Conservation (phyloP, 1,140 invertebrate genomes). For the Oedothorax gibbosus region DNA sequence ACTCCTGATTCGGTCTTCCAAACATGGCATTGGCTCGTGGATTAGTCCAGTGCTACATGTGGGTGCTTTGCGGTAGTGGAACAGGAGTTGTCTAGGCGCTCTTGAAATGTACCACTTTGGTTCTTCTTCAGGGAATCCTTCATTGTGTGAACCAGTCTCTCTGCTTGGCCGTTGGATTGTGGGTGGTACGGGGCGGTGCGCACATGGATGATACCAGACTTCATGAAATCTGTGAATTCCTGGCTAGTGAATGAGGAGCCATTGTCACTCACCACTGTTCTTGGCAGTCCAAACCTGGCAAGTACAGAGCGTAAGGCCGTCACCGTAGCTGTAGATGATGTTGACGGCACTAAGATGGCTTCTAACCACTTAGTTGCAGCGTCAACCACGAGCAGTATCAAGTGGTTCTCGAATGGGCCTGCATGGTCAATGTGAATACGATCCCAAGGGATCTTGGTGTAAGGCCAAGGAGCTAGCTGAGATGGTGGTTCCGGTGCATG, state of each 20-base stretch:
- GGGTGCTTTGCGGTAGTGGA: conserved; percentile 13
- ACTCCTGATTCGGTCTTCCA: conserved; percentile 2
- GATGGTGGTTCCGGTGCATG: conserved; percentile 50
- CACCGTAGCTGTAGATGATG: conserved; percentile 61
- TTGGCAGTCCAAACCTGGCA: conserved; percentile 66
- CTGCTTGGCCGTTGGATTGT: conserved; percentile 69
- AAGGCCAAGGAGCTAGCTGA: conserved; percentile 44
- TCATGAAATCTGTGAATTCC: conserved; percentile 68
- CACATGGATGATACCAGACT: conserved; percentile 67
- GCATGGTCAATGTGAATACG: conserved; percentile 66
- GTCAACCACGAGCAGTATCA: conserved; percentile 64
- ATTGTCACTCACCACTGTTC: conserved; percentile 69
- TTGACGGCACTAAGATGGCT: conserved; percentile 56
- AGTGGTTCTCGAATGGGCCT: conserved; percentile 63
- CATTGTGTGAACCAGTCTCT: conserved; percentile 63
- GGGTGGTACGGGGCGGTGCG: conserved; percentile 68
- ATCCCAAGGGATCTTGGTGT: conserved; percentile 63
- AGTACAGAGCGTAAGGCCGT: conserved; percentile 66
- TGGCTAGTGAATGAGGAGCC: conserved; percentile 68
- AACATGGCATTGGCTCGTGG: conserved; percentile 7
- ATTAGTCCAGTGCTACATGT: conserved; percentile 1
- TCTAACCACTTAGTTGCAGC: conserved; percentile 66
- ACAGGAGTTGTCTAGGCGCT: conserved; percentile 3
- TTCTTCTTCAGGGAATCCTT: conserved; percentile 46
- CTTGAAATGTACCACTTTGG: conserved; percentile 7